Conservation (phyloP, 92 coral and sea anemone species). For the Zoanthus gigantus region DNA sequence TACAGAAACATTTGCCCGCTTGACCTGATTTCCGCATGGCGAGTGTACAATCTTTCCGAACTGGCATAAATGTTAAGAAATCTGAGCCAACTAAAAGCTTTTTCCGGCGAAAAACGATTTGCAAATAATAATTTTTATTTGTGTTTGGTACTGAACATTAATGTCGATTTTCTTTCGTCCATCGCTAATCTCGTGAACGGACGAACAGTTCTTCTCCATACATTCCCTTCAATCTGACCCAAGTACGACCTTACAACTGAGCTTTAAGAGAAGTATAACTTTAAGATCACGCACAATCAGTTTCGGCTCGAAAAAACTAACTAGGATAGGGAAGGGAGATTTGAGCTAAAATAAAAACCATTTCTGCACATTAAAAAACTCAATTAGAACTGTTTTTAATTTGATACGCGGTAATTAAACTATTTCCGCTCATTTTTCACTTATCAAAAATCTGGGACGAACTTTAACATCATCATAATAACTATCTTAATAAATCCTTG, state of each 20-base stretch:
- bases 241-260: not conserved
- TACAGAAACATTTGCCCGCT: not conserved
- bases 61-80: not conserved
- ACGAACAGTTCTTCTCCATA: not conserved
- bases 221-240: not conserved
- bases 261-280: not conserved
- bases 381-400: no score
- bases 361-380: no score
- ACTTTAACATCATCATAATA: not conserved
- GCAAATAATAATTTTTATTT: not conserved
- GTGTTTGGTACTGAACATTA: not conserved
- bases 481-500: not conserved
- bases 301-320: not conserved
- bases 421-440: not conserved
- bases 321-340: no score
- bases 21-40: not conserved
- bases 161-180: not conserved
- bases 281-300: not conserved
- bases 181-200: not conserved
- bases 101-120: not conserved
- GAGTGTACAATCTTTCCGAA: not conserved
- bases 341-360: no score
- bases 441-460: not conserved
- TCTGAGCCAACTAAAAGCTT: not conserved
- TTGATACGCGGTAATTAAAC: no score